Evolutionary conservation across 2,113 vertebrate species (phyloP).

Genomic region (Catagonus wagneri): DNA sequence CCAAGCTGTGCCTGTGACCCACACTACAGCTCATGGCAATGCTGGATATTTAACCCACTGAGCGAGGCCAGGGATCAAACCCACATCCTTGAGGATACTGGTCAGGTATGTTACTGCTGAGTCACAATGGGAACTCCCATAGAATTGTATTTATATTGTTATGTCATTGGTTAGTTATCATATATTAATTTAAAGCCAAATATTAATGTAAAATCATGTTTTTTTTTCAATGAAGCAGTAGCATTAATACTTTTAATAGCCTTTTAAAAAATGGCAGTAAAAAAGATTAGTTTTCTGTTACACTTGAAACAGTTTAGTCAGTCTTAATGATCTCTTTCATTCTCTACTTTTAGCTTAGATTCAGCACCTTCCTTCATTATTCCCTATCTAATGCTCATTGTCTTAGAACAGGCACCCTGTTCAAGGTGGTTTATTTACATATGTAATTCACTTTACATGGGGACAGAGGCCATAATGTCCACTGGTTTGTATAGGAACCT

Average conservation of each 20-base stretch:
- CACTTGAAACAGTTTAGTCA: not conserved
- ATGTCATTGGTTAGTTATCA: not conserved
- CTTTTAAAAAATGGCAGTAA: not conserved
- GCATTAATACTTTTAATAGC: not conserved
- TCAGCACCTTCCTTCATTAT: not conserved
- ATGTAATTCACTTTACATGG: not conserved
- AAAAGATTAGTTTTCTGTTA: not conserved
- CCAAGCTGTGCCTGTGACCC: too few relatives aligned
- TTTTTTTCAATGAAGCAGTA: not conserved
- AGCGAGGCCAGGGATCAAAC: too few relatives aligned
- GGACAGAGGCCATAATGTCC: not conserved
- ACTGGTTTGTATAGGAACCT: not conserved
- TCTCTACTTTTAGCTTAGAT: not conserved
- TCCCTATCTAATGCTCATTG: not conserved
- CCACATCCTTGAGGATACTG: too few relatives aligned
- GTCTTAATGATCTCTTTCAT: not conserved
- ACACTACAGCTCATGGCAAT: too few relatives aligned
- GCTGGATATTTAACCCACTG: too few relatives aligned
- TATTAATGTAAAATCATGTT: not conserved
- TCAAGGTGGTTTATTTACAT: not conserved
- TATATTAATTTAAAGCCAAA: conserved; percentile 13
- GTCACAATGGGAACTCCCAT: too few relatives aligned
- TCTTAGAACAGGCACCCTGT: not conserved
- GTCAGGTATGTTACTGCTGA: too few relatives aligned
- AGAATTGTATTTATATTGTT: not conserved